A percentile compares a stretch with the other conserved stretches of the same genome.
These are phyloP conservation scores for Lapara coniferarum DNA, from an alignment of 2,888 invertebrate species.

Conservation along the genomic window DNA sequence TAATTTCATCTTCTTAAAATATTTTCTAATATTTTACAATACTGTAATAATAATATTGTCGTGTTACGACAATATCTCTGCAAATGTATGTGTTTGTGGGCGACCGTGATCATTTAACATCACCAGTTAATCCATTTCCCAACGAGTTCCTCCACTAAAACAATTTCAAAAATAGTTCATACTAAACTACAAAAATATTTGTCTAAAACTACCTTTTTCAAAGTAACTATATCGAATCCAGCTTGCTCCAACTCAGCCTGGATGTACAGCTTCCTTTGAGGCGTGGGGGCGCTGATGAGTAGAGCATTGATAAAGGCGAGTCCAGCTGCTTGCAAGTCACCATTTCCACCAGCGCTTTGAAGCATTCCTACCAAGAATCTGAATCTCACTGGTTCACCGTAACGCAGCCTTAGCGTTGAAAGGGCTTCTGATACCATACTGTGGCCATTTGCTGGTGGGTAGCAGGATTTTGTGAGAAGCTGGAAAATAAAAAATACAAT, in stretches of 20 bases:
- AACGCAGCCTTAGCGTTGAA: conserved; percentile 92
- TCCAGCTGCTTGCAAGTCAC: conserved; percentile 90
- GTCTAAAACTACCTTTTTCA: conserved; percentile 79
- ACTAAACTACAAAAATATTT: neutral
- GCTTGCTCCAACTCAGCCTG: conserved; percentile 94
- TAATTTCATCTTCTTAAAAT: too few species aligned
- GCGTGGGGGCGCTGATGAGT: conserved; percentile 88
- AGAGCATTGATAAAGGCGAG: conserved; percentile 93
- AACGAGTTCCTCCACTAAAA: too few species aligned
- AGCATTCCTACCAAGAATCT: conserved; percentile 95
- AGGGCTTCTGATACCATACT: conserved; percentile 95
- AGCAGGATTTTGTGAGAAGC: conserved; percentile 93
- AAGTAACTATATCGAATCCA: conserved; percentile 86
- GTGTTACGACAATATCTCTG: too few species aligned
- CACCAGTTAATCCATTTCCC: too few species aligned
- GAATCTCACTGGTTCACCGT: conserved; percentile 96
- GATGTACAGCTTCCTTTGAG: conserved; percentile 91
- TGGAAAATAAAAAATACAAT: conserved; percentile 60
- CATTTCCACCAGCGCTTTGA: conserved; percentile 89
- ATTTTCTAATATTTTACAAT: too few species aligned
- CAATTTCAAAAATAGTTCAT: neutral
- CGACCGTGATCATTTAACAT: too few species aligned
- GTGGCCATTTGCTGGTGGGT: conserved; percentile 89
- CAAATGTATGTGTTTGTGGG: too few species aligned
- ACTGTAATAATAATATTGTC: too few species aligned